Evolutionary conservation across 2,797 vertebrate species (phyloP).

Genomic region (Chromobotia macracanthus): DNA sequence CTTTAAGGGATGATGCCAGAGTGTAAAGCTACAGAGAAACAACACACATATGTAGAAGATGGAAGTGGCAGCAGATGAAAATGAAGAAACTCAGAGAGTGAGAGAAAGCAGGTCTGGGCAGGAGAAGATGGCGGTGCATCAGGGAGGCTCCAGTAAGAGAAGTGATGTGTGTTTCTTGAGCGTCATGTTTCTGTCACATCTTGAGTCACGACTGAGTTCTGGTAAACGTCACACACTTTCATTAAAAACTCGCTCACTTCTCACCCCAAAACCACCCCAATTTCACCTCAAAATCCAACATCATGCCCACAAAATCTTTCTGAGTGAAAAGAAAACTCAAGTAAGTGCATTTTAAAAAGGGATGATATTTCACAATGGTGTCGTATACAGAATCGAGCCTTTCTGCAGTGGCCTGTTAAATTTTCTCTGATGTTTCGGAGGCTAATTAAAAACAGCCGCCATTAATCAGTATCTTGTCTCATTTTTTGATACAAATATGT

Average conservation of each 20-base stretch:
- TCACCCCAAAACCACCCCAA: constrained; percentile 39
- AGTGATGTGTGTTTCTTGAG: constrained; percentile 60
- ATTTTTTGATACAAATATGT: too few relatives aligned
- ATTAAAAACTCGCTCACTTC: constrained; percentile 59
- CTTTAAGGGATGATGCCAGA: not conserved
- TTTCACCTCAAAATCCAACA: constrained; percentile 39
- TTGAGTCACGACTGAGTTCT: constrained; percentile 66
- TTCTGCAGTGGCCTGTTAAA: not conserved
- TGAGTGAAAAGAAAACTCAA: constrained; percentile 2
- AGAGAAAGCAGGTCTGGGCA: constrained; percentile 37
- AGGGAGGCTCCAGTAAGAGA: constrained; percentile 58
- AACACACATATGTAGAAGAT: not conserved
- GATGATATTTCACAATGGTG: constrained; percentile 5
- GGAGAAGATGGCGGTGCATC: constrained; percentile 43
- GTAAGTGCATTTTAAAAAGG: constrained; percentile 26
- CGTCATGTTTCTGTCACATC: constrained; percentile 66
- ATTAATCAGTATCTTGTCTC: too few relatives aligned
- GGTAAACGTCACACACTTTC: constrained; percentile 59
- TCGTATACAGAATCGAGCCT: not conserved
- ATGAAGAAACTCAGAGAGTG: not conserved
- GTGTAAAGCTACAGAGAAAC: constrained; percentile 9
- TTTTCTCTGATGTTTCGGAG: not conserved
- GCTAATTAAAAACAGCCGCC: not conserved
- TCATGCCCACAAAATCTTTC: constrained; percentile 9
- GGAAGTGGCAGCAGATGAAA: not conserved